A percentile compares a stretch with the other conserved stretches of the same genome.
phyloP scores from a whole-genome alignment of 2,888 invertebrate genomes.

The Morpho achilles region DNA sequence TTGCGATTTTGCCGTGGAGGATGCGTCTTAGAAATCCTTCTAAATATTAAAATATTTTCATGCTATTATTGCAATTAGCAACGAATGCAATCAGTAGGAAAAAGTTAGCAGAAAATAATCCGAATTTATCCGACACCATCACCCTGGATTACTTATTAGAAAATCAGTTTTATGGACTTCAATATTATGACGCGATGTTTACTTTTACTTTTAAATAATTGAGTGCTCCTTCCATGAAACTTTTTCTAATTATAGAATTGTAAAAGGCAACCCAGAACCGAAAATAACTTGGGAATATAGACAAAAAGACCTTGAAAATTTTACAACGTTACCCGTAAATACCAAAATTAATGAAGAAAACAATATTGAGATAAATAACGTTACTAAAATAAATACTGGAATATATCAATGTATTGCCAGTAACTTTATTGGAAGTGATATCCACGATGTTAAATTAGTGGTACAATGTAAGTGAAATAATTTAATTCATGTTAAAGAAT shows the following conservation, averaged over 20 bases:
- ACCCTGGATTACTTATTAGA: too few species aligned
- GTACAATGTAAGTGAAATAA: constrained; percentile 56
- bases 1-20: too few species aligned
- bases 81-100: too few species aligned
- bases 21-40: too few species aligned
- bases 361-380: constrained; percentile 36
- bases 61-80: too few species aligned
- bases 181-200: too few species aligned
- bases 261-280: constrained; percentile 55
- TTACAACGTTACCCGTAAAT: constrained; percentile 31
- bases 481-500: too few species aligned
- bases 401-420: constrained; percentile 54
- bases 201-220: neutral
- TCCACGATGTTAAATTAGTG: constrained; percentile 40
- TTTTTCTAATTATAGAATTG: constrained; percentile 37
- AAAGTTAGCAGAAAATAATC: too few species aligned
- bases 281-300: constrained; percentile 48
- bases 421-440: constrained; percentile 55
- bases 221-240: neutral
- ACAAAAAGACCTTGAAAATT: constrained; percentile 27
- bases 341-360: constrained; percentile 29
- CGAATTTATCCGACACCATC: too few species aligned
- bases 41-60: too few species aligned
- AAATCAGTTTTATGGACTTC: too few species aligned
- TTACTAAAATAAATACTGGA: constrained; percentile 46